Conservation (phyloP, 2,113 vertebrate species). For the Cranoglanis bouderius region DNA sequence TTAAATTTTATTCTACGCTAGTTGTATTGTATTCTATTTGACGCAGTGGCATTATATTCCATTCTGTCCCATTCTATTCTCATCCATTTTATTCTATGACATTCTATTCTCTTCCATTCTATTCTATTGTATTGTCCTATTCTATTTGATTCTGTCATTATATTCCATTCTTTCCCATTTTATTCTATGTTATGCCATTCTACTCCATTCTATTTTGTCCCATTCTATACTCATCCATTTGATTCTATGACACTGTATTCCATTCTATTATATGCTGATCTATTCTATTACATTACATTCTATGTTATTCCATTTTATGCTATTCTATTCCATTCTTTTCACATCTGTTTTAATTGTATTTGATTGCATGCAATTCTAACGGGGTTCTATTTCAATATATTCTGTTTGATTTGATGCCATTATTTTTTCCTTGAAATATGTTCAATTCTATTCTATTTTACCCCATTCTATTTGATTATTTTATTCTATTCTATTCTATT, state of each 20-base stretch:
- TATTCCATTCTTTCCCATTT: not conserved
- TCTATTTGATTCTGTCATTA: not conserved
- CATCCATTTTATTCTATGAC: not conserved
- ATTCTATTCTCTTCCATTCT: not conserved
- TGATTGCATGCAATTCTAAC: not conserved
- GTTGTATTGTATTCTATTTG: not conserved
- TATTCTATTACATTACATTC: not conserved
- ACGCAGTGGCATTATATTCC: not conserved
- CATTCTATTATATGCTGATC: not conserved
- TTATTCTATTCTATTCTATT: not conserved
- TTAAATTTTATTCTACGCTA: no score
- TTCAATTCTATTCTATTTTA: no score
- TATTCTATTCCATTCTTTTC: not conserved
- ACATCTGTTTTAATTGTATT: not conserved
- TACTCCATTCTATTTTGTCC: not conserved
- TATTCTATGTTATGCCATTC: not conserved
- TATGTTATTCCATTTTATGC: not conserved
- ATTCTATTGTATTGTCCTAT: not conserved
- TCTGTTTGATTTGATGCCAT: not conserved
- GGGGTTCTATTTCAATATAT: not conserved
- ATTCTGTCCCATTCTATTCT: not conserved
- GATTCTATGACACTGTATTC: not conserved
- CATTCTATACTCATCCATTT: not conserved
- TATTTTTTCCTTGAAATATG: no score
- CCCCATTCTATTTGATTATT: not conserved